These are phyloP conservation scores for Halictus rubicundus DNA, from an alignment of 1,140 invertebrate species.

Conservation along the genomic window DNA sequence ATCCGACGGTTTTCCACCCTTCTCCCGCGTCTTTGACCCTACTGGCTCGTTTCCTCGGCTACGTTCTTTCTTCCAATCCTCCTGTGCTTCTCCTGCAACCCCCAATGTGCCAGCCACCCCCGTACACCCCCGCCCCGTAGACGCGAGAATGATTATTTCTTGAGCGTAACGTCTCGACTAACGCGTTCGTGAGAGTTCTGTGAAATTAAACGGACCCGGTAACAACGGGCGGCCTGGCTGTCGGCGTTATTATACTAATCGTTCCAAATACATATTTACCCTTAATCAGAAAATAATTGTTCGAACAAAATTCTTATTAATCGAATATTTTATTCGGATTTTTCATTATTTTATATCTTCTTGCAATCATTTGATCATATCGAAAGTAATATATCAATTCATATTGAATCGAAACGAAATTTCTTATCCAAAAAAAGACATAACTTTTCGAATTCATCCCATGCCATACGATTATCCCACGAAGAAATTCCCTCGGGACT, in stretches of 20 bases:
- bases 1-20: constrained; percentile 51
- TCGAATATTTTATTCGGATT: too few species aligned
- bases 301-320: too few species aligned
- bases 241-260: too few species aligned
- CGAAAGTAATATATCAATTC: too few species aligned
- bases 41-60: constrained; percentile 49
- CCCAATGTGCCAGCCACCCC: not conserved
- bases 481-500: not conserved
- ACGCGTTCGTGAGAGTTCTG: constrained; percentile 39
- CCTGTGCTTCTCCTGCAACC: not conserved
- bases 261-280: too few species aligned
- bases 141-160: constrained; percentile 57
- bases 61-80: constrained; percentile 39
- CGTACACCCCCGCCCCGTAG: not conserved
- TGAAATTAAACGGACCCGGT: constrained; percentile 46
- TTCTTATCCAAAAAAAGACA: too few species aligned
- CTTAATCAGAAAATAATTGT: too few species aligned
- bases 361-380: too few species aligned
- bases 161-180: constrained; percentile 39
- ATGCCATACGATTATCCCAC: too few species aligned
- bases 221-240: not conserved
- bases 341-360: too few species aligned
- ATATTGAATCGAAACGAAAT: too few species aligned
- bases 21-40: constrained; percentile 39
- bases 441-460: too few species aligned